Evolutionary conservation across 2,888 invertebrate species (phyloP).

Genomic region (Bembecia ichneumoniformis): DNA sequence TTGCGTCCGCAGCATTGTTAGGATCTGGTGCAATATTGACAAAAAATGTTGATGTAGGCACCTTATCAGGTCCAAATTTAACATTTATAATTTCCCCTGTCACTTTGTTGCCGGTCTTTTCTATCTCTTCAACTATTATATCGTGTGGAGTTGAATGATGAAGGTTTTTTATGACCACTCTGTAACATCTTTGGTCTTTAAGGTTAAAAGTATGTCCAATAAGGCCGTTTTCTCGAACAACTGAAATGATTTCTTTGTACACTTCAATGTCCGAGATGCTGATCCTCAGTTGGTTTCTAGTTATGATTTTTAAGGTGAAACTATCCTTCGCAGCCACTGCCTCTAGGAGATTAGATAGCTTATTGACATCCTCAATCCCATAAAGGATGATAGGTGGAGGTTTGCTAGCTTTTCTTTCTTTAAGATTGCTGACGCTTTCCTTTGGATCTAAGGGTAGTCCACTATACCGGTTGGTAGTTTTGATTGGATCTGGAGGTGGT

Average conservation of each 20-base stretch:
- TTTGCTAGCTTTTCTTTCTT: no score
- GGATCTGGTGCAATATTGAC: no score
- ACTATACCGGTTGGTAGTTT: no score
- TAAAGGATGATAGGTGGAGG: no score
- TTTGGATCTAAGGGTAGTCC: no score
- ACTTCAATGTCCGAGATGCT: slow-evolving; percentile 1
- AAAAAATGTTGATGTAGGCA: slow-evolving; percentile 6
- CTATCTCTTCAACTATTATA: slow-evolving; percentile 4
- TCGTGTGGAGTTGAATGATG: slow-evolving; percentile 6
- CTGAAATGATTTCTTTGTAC: slow-evolving; percentile 9
- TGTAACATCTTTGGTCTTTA: slow-evolving; percentile 4
- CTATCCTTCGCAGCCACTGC: background rate
- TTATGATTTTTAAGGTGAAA: slow-evolving; percentile 7
- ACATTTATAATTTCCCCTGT: slow-evolving; percentile 8
- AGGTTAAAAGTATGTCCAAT: slow-evolving; percentile 8
- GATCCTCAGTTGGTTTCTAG: slow-evolving; percentile 9
- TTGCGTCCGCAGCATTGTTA: background rate
- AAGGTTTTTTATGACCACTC: slow-evolving; percentile 8
- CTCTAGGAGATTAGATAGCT: no score
- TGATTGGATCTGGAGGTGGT: no score
- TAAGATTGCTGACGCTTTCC: no score
- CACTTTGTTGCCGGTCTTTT: slow-evolving; percentile 7
- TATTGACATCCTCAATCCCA: no score
- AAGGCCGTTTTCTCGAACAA: slow-evolving; percentile 6
- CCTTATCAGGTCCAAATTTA: slow-evolving; percentile 5